Evolutionary conservation across 2,888 invertebrate species (phyloP).

Genomic region (Gnatocerus cornutus): DNA sequence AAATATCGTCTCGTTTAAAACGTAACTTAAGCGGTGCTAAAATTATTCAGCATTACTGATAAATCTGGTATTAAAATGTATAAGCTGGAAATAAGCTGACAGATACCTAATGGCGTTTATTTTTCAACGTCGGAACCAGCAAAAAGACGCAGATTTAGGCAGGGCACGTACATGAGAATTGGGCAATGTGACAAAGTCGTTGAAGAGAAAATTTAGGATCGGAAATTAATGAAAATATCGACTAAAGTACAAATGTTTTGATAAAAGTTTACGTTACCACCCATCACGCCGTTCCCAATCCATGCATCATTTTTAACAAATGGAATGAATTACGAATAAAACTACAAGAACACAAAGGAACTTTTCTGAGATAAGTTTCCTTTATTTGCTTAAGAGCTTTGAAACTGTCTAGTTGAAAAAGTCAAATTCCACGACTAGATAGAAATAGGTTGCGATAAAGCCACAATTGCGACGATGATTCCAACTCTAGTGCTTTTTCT

Average conservation of each 20-base stretch:
- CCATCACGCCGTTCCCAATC: too few species aligned
- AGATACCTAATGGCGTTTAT: slow-evolving; percentile 32
- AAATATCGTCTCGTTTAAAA: background rate
- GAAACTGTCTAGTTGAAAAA: background rate
- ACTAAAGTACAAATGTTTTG: too few species aligned
- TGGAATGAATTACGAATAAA: background rate
- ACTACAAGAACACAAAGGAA: background rate
- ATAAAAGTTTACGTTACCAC: background rate
- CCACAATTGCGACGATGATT: background rate
- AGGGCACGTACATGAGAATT: background rate
- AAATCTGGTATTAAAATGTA: slow-evolving; percentile 27
- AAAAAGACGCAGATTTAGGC: slow-evolving; percentile 25
- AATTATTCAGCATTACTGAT: slow-evolving; percentile 6
- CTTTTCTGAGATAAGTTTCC: slow-evolving; percentile 1
- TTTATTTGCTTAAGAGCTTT: background rate
- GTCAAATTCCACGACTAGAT: slow-evolving; percentile 2
- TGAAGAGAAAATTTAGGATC: too few species aligned
- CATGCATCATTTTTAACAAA: too few species aligned
- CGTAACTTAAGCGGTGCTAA: background rate
- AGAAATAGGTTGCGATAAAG: slow-evolving; percentile 2
- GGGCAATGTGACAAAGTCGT: too few species aligned
- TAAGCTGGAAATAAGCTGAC: slow-evolving; percentile 31
- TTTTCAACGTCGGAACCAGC: slow-evolving; percentile 26
- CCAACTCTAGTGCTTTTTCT: background rate
- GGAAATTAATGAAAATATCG: too few species aligned